phyloP scores from a whole-genome alignment of 2,113 vertebrate genomes.

The Odontophorus gujanensis region DNA sequence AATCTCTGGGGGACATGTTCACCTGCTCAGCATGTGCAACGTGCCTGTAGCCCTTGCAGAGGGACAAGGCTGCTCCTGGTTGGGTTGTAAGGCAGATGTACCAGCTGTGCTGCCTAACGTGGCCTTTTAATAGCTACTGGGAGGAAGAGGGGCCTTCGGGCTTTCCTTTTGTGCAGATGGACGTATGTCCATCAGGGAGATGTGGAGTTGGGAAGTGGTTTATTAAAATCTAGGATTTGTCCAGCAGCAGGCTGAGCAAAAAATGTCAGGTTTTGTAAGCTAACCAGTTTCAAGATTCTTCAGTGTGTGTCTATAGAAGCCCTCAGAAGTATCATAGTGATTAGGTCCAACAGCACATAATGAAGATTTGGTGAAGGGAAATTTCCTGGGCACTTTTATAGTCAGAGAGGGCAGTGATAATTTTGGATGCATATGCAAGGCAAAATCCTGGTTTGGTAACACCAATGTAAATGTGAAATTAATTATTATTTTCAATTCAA shows the following conservation, averaged over 20 bases:
- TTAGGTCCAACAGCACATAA: too few species aligned
- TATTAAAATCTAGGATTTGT: neutral
- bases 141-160: neutral
- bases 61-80: neutral
- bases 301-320: neutral
- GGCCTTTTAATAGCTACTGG: neutral
- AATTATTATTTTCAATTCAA: neutral
- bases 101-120: neutral
- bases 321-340: neutral
- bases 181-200: neutral
- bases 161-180: neutral
- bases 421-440: neutral
- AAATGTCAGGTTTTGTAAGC: neutral
- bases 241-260: neutral
- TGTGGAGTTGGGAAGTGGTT: neutral
- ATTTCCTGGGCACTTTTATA: too few species aligned
- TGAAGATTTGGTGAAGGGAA: too few species aligned
- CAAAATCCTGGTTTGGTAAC: neutral
- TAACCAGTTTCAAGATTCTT: neutral
- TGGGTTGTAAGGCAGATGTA: neutral
- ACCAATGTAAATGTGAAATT: neutral
- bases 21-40: neutral
- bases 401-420: neutral
- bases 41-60: neutral
- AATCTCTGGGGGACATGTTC: neutral